phyloP scores from a whole-genome alignment of 2,797 vertebrate genomes.

The Chelidonichthys spinosus region DNA sequence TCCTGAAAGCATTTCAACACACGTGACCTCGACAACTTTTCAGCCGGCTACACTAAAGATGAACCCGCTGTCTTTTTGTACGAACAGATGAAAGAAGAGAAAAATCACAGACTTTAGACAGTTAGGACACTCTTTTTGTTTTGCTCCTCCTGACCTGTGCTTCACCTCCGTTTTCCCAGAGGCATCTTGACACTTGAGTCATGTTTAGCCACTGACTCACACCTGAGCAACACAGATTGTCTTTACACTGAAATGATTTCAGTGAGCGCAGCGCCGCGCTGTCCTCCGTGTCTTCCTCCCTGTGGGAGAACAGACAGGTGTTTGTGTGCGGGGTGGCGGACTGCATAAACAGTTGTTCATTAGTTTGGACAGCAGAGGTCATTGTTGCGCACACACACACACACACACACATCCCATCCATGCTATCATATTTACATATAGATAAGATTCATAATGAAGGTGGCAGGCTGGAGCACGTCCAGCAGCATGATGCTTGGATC shows the following conservation, averaged over 20 bases:
- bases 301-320: conserved; percentile 65
- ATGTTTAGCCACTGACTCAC: conserved; percentile 49
- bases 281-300: conserved; percentile 51
- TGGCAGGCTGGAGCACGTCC: conserved; percentile 36
- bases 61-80: conserved; percentile 12
- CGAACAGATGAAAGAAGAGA: conserved; percentile 22
- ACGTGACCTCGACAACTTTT: conserved; percentile 4
- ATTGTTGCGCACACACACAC: conserved; percentile 46
- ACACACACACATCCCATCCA: conserved; percentile 22
- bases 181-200: conserved; percentile 53
- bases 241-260: conserved; percentile 33
- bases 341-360: conserved; percentile 74
- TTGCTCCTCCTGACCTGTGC: conserved; percentile 35
- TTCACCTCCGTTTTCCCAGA: conserved; percentile 46
- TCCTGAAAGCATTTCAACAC: background rate
- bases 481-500: conserved; percentile 32
- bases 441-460: conserved; percentile 53
- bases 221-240: conserved; percentile 61
- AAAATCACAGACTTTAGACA: conserved; percentile 28
- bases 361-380: conserved; percentile 77
- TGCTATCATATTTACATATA: conserved; percentile 59
- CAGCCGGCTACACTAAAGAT: background rate
- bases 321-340: conserved; percentile 29
- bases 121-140: conserved; percentile 13
- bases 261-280: conserved; percentile 26